Conservation (phyloP, 2,797 vertebrate species). For the Coluber constrictor region DNA sequence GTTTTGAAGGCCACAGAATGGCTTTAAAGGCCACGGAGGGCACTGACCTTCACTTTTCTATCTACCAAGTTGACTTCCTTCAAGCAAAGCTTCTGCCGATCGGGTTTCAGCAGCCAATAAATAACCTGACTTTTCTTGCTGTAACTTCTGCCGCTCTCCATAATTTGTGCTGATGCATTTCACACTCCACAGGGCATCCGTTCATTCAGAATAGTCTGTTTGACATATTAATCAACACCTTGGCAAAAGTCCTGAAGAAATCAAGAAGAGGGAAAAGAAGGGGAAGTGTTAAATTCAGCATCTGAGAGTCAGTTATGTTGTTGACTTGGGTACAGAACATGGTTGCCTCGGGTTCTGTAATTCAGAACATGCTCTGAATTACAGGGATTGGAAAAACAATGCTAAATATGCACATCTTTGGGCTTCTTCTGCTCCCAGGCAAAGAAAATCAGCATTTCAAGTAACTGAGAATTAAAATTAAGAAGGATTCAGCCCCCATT, state of each 20-base stretch:
- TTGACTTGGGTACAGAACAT: conserved; percentile 2
- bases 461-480: conserved; percentile 29
- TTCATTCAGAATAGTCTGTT: conserved; percentile 51
- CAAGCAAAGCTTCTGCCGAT: neutral
- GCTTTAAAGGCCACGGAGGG: neutral
- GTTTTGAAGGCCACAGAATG: neutral
- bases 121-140: conserved; percentile 34
- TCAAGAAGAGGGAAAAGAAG: conserved; percentile 39
- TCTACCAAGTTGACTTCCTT: neutral
- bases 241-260: conserved; percentile 49
- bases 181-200: conserved; percentile 30
- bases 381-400: conserved; percentile 15
- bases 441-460: neutral
- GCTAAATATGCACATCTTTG: conserved; percentile 20
- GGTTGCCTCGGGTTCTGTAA: conserved; percentile 6
- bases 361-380: conserved; percentile 25
- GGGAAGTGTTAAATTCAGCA: conserved; percentile 46
- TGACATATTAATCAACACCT: conserved; percentile 53
- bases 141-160: conserved; percentile 52
- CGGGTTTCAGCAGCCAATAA: conserved; percentile 20
- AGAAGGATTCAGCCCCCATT: neutral
- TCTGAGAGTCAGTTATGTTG: conserved; percentile 8
- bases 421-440: conserved; percentile 20
- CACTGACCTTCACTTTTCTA: neutral
- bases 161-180: conserved; percentile 39